These are phyloP conservation scores for Sesia bembeciformis DNA, from an alignment of 2,888 invertebrate species.

Conservation along the genomic window DNA sequence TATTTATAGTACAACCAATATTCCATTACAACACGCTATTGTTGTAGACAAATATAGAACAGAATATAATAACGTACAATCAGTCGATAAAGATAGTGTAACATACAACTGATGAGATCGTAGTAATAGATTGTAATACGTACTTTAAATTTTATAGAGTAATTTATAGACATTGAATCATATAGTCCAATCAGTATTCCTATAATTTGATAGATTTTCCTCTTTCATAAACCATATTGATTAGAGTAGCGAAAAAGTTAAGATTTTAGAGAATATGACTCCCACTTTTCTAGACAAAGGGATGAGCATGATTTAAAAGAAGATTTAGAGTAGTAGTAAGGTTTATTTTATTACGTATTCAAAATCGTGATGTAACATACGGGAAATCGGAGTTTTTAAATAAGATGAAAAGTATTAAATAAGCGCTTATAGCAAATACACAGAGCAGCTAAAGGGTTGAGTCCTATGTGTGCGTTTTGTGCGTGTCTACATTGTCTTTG, in stretches of 20 bases:
- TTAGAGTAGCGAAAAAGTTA: conserved; percentile 17
- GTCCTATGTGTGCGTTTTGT: conserved; percentile 69
- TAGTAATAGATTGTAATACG: not conserved
- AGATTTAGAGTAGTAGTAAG: conserved; percentile 35
- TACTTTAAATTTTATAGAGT: not conserved
- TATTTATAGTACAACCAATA: conserved; percentile 37
- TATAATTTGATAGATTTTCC: not conserved
- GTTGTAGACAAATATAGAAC: not conserved
- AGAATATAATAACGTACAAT: not conserved
- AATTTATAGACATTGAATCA: not conserved
- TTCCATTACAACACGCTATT: conserved; percentile 64
- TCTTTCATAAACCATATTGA: conserved; percentile 8
- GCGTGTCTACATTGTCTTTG: conserved; percentile 75
- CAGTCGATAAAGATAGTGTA: not conserved
- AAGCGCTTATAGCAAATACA: conserved; percentile 69
- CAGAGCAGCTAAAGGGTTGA: conserved; percentile 57
- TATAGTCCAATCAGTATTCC: not conserved
- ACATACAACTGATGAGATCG: not conserved
- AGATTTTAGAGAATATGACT: conserved; percentile 24
- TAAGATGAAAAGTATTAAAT: not conserved
- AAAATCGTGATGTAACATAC: not conserved
- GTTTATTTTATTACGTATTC: not conserved
- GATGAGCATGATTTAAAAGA: conserved; percentile 55
- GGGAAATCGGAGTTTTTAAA: not conserved
- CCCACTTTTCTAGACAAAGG: conserved; percentile 53